A percentile compares a stretch with the other conserved stretches of the same genome.
Evolutionary conservation across 2,113 vertebrate species (phyloP).

Genomic region (Erythrolamprus reginae): DNA sequence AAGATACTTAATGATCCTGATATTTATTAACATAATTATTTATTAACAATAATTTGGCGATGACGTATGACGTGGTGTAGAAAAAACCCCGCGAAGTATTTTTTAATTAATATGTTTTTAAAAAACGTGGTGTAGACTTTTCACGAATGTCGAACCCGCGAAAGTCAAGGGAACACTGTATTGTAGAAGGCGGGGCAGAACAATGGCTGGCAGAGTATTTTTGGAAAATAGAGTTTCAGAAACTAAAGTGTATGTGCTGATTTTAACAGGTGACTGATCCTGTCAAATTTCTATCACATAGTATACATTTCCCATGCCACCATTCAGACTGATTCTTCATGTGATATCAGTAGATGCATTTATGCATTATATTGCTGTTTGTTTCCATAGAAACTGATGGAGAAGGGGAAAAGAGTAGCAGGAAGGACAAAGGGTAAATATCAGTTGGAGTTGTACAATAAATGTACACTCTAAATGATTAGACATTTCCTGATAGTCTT

Average conservation of each 20-base stretch:
- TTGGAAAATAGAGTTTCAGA: not conserved
- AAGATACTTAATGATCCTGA: too few relatives aligned
- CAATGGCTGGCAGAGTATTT: not conserved
- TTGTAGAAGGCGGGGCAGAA: not conserved
- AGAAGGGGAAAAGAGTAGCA: not conserved
- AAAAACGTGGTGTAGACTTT: too few relatives aligned
- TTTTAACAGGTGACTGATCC: not conserved
- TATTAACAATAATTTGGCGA: too few relatives aligned
- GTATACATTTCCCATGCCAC: not conserved
- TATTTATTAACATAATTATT: too few relatives aligned
- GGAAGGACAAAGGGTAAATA: not conserved
- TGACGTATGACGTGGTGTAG: too few relatives aligned
- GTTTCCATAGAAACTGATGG: slow-evolving; percentile 27
- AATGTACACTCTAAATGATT: not conserved
- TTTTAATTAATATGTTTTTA: too few relatives aligned
- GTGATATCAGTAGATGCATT: slow-evolving; percentile 2
- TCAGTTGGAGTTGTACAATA: not conserved
- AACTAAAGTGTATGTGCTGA: not conserved
- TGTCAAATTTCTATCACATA: not conserved
- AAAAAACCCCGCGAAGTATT: too few relatives aligned
- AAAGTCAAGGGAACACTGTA: too few relatives aligned
- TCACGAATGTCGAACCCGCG: not conserved
- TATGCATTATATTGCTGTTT: not conserved
- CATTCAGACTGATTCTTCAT: slow-evolving; percentile 4
- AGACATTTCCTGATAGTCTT: not conserved